phyloP scores from a whole-genome alignment of 2,797 vertebrate genomes.

The Rhynchotus rufescens region DNA sequence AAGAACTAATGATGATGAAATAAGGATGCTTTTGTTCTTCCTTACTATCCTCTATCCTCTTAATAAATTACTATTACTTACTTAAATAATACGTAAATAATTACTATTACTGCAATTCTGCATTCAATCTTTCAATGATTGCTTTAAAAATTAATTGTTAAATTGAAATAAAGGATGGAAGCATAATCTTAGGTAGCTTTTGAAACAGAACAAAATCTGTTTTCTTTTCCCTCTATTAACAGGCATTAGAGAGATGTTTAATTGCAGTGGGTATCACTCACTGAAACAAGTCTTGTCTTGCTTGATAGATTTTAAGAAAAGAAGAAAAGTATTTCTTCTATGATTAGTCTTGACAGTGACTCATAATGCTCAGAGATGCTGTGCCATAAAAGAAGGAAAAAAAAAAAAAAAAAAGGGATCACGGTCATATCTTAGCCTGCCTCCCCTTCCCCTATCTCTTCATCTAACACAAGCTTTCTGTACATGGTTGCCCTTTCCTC shows the following conservation, averaged over 20 bases:
- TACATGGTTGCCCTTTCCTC: neutral
- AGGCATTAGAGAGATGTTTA: neutral
- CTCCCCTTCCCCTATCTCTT: neutral
- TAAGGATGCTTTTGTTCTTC: neutral
- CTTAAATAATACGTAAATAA: neutral
- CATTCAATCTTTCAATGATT: neutral
- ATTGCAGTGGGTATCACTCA: neutral
- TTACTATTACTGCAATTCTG: neutral
- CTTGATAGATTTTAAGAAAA: neutral
- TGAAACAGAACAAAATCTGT: neutral
- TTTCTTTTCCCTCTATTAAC: neutral
- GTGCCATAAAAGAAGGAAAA: neutral
- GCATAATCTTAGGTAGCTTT: neutral
- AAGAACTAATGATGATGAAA: neutral
- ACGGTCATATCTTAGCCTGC: neutral
- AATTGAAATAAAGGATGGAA: neutral
- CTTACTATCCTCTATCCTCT: neutral
- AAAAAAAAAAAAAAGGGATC: too few relatives aligned
- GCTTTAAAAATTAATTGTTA: neutral
- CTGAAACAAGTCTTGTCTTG: neutral
- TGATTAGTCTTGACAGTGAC: neutral
- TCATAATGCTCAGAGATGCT: neutral
- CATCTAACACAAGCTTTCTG: neutral
- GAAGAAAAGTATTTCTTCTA: neutral
- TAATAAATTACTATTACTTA: neutral